phyloP scores from a whole-genome alignment of 2,888 invertebrate species.

The Anorthoa munda region DNA sequence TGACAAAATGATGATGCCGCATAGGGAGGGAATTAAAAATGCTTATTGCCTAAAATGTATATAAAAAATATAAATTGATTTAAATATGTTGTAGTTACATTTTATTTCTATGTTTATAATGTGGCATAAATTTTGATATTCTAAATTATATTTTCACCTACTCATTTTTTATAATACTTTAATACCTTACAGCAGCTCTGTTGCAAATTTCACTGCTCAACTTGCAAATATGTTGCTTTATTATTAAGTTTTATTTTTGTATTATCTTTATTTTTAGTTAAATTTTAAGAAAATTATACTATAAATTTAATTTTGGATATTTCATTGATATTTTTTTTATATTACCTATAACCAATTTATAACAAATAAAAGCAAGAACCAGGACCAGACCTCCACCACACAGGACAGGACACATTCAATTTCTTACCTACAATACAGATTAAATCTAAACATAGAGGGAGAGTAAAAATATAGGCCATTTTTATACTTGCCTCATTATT shows the following conservation, averaged over 20 bases:
- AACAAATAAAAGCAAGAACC: constrained; percentile 30
- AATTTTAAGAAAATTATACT: neutral
- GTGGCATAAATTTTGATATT: neutral
- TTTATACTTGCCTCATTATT: neutral
- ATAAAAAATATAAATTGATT: neutral
- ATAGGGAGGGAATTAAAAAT: neutral
- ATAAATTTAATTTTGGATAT: neutral
- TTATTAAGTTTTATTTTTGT: neutral
- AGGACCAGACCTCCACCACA: constrained; percentile 30
- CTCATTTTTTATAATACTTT: neutral
- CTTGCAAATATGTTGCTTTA: neutral
- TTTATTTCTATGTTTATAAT: neutral
- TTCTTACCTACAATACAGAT: neutral
- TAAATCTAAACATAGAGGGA: too few species aligned
- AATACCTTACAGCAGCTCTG: neutral
- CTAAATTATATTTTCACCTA: neutral
- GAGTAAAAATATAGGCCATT: neutral
- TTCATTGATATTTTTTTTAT: neutral
- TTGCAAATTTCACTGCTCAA: neutral
- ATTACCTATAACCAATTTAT: neutral
- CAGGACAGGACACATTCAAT: neutral
- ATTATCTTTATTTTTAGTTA: neutral
- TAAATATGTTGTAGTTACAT: neutral
- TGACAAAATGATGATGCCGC: neutral
- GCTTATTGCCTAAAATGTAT: neutral